These are phyloP conservation scores for Xylophagus ater DNA, from an alignment of 2,888 invertebrate genomes.

Conservation along the genomic window DNA sequence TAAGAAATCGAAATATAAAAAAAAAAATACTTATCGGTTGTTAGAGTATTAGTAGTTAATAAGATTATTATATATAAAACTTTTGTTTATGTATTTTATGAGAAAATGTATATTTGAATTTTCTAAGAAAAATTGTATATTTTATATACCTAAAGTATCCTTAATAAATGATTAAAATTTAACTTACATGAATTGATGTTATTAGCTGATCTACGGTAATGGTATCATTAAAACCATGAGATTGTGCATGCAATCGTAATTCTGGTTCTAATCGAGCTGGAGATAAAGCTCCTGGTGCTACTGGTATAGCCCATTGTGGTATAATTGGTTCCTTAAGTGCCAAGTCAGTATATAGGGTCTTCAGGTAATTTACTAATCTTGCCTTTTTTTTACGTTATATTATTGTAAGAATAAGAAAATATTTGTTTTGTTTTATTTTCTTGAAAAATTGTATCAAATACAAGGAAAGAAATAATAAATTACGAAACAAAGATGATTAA, in stretches of 20 bases:
- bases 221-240: conserved; percentile 30
- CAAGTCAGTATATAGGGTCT: conserved; percentile 41
- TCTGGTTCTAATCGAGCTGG: conserved; percentile 44
- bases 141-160: too few relatives aligned
- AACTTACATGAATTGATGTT: conserved; percentile 41
- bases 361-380: conserved; percentile 37
- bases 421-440: neutral
- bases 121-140: too few relatives aligned
- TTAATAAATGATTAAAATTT: conserved; percentile 8
- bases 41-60: too few relatives aligned
- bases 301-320: conserved; percentile 41
- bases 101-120: too few relatives aligned
- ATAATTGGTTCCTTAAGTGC: conserved; percentile 40
- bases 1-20: conserved; percentile 7
- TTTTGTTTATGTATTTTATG: too few relatives aligned
- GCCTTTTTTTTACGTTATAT: conserved; percentile 19
- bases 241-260: conserved; percentile 34
- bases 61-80: too few relatives aligned
- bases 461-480: neutral
- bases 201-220: conserved; percentile 40
- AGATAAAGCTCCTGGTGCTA: conserved; percentile 41
- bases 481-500: conserved; percentile 2
- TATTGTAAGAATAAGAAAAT: neutral
- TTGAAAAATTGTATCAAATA: neutral
- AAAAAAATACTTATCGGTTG: too few relatives aligned